Evolutionary conservation across 1,140 invertebrate species (phyloP).

Genomic region (Heliothis virescens): DNA sequence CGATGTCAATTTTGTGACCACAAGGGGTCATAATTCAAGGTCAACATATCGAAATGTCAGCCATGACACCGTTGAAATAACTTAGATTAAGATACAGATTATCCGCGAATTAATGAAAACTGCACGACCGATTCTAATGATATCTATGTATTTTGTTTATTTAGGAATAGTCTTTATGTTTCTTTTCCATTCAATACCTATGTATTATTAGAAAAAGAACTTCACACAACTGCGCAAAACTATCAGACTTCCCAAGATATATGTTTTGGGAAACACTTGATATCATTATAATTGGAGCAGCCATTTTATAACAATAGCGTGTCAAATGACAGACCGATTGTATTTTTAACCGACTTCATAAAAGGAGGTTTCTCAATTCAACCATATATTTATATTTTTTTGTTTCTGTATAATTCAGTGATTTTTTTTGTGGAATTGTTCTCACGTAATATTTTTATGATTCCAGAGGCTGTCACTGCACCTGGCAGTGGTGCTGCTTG

Average conservation of each 20-base stretch:
- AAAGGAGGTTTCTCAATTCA: too few relatives aligned
- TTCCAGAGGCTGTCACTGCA: conserved; percentile 83
- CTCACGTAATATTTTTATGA: conserved; percentile 36
- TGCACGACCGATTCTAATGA: background rate
- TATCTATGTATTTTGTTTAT: too few relatives aligned
- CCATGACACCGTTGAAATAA: background rate
- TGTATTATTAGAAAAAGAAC: background rate
- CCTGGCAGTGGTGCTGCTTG: conserved; percentile 74
- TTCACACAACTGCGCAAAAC: background rate
- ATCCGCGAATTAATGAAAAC: background rate
- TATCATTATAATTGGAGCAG: too few relatives aligned
- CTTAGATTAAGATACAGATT: background rate
- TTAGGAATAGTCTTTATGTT: too few relatives aligned
- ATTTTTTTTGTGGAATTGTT: too few relatives aligned
- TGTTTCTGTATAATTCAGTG: too few relatives aligned
- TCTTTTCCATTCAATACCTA: background rate
- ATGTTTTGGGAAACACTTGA: too few relatives aligned
- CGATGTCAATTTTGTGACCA: conserved; percentile 14
- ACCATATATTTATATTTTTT: too few relatives aligned
- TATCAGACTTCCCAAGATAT: background rate
- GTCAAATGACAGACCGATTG: too few relatives aligned
- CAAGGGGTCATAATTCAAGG: conserved; percentile 4
- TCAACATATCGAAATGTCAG: background rate
- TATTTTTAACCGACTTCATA: too few relatives aligned
- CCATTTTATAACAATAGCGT: too few relatives aligned